These are phyloP conservation scores for Neoascia interrupta DNA, from an alignment of 2,888 invertebrate genomes.

Conservation along the genomic window DNA sequence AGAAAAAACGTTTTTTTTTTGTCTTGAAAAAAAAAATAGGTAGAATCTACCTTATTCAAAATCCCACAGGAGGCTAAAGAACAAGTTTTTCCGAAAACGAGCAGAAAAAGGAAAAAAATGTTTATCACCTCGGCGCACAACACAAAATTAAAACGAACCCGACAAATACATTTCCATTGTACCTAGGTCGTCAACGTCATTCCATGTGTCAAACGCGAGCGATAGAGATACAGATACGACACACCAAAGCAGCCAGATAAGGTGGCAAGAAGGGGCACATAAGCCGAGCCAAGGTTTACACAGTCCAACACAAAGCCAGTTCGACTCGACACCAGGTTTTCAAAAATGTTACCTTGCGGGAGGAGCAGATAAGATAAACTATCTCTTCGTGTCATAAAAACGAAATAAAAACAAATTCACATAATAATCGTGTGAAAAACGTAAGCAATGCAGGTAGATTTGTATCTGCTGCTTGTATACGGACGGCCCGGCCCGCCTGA, in stretches of 20 bases:
- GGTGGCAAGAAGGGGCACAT: constrained; percentile 7
- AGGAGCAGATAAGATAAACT: constrained; percentile 62
- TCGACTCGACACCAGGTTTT: background rate
- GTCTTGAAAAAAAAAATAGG: constrained; percentile 15
- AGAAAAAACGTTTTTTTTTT: constrained; percentile 39
- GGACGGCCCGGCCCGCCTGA: background rate
- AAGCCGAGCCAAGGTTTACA: background rate
- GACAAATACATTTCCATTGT: constrained; percentile 47
- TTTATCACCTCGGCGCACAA: too few species aligned
- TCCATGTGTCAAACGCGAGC: constrained; percentile 34
- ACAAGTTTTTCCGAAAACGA: constrained; percentile 24
- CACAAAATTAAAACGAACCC: background rate
- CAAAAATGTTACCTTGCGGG: constrained; percentile 3
- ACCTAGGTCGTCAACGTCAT: constrained; percentile 58
- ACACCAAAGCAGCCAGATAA: constrained; percentile 8
- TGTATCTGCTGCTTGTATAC: constrained; percentile 11
- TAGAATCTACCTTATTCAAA: background rate
- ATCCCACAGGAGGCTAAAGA: constrained; percentile 15
- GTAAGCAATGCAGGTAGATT: constrained; percentile 60
- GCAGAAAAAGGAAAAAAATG: background rate
- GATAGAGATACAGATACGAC: constrained; percentile 3
- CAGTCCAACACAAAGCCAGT: background rate
- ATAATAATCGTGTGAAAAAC: constrained; percentile 68
- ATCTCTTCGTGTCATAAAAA: constrained; percentile 49
- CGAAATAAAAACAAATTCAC: constrained; percentile 59